Evolutionary conservation across 2,113 vertebrate genomes (phyloP), one percentile per base, ranked within the genome.

Genomic region (Gadus macrocephalus): DNA sequence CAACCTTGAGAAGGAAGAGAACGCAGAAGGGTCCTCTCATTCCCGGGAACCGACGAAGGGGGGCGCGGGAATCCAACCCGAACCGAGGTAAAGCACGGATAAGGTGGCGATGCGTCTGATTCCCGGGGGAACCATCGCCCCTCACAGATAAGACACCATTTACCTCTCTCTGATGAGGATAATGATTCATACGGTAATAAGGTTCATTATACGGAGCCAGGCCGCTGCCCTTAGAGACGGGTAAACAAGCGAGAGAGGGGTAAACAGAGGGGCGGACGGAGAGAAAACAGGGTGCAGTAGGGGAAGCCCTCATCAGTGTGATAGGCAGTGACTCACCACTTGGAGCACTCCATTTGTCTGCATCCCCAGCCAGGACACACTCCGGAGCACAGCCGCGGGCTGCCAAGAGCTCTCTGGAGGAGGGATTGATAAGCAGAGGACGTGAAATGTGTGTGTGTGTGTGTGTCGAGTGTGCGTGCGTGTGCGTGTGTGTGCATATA

Each of bases 251-350:
- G 55, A 16, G 5, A 14, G 55, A 9, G 11, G 6, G 28, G 38
- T 64, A 64, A 42, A 65, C 17, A 53, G 42, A 53, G 4, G 15
- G 15, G 49, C n/a, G n/a, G 15, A 58, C 15, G 17, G 35, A 65
- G 16, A 19, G 35, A 42, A 42, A 65, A 42, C 15, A 38, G 64
- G 64, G 8, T 19, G 19, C n/a, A 22, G 59, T 38, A 80, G 70
- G 86, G 85, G 73, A 85, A 77, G 53, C 86, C 85, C 81, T 87
- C 80, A 72, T 89, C 82, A 85, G 76, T 72, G 64, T 80, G 76
- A 80, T 80, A 77, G 75, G 67, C 35, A 35, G 76, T 88, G 85
- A 90, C 68, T 91, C 86, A 87, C 20, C 14, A 15, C n/a, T 58
- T 58, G 55, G 55, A 58, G 55, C 2, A 17, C 42, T 9, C 11